Evolutionary conservation across 2,888 invertebrate species (phyloP).

Genomic region (Leucophenga maculata): DNA sequence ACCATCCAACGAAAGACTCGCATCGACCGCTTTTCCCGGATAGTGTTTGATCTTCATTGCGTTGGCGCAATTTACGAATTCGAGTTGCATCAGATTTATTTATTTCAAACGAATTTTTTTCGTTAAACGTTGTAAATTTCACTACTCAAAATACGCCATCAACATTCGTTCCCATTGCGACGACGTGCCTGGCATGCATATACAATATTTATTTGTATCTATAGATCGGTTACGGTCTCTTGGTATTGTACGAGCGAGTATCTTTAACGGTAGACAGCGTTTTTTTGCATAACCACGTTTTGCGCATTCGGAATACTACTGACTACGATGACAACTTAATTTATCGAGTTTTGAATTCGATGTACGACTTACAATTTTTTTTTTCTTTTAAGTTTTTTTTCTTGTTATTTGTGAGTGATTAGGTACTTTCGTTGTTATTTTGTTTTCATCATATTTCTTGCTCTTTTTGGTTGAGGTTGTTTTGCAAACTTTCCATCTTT

Average conservation of each 20-base stretch:
- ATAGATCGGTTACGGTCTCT: neutral
- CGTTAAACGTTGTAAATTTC: neutral
- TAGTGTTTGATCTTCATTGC: conserved; percentile 87
- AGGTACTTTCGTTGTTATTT: conserved; percentile 34
- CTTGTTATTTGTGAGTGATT: conserved; percentile 29
- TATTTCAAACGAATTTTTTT: neutral
- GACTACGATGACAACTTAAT: conserved; percentile 47
- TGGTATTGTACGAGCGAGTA: conserved; percentile 34
- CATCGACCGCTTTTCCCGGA: conserved; percentile 85
- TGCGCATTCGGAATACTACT: conserved; percentile 16
- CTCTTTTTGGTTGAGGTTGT: conserved; percentile 27
- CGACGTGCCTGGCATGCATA: conserved; percentile 7
- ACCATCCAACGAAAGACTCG: conserved; percentile 79
- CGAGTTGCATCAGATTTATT: conserved; percentile 15
- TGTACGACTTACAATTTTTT: conserved; percentile 32
- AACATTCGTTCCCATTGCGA: neutral
- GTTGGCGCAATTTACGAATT: too few relatives aligned
- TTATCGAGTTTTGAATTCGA: conserved; percentile 54
- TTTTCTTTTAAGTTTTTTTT: too few relatives aligned
- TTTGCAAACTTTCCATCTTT: conserved; percentile 53
- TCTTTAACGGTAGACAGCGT: conserved; percentile 26
- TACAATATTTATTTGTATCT: neutral
- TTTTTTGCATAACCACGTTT: conserved; percentile 54
- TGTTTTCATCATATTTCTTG: conserved; percentile 26
- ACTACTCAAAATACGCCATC: neutral